Base-by-base conservation (phyloP, 2,113 vertebrate genomes). In the Cnemophilus loriae region DNA sequence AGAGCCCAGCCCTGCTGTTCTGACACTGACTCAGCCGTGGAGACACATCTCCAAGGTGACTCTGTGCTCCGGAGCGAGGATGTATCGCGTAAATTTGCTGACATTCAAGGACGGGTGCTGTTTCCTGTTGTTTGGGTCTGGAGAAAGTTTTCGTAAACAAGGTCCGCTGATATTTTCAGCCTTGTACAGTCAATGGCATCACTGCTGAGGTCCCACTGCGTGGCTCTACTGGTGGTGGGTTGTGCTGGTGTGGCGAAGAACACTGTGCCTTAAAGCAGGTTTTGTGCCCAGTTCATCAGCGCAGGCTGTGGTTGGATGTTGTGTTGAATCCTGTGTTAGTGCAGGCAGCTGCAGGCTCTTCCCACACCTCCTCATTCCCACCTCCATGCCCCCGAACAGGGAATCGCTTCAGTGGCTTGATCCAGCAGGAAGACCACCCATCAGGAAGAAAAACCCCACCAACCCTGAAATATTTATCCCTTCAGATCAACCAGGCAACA, bases 11-110 rank as follows among this genome's bases (percentile, higher is more conserved):
- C 71, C 64, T 63, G 59, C 90, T 90, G 73, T 67, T 95, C n/a
- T 89, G 93, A 59, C 90, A 84, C 90, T 78, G 93, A 89, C 80
- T 93, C 89, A 92, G 84, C 80, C 18, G 0, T 56, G 56, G 84
- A 84, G 93, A 87, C 53, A 7, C 87, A 68, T 92, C 67, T 92
- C 82, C 95, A 93, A 88, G 95, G 93, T 92, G 93, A 90, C 71
- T 74, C 73, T 67, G 68, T 56, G 68, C 89, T 92, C 9, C 0
- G 3, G 86, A 84, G 88, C 3, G 30, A 73, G 74, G 78, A 55
- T 83, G 16, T 28, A 6, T 57, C 8, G 0, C 4, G 7, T 90
- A 61, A 18, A 59, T 90, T 71, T 88, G 64, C 75, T 70, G 63
- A 49, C 68, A 32, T 70, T 44, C 84, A 91, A 86, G 79, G 90